These are phyloP conservation scores for Philotrypesis tridentata DNA, from an alignment of 1,140 invertebrate genomes.

Conservation along the genomic window DNA sequence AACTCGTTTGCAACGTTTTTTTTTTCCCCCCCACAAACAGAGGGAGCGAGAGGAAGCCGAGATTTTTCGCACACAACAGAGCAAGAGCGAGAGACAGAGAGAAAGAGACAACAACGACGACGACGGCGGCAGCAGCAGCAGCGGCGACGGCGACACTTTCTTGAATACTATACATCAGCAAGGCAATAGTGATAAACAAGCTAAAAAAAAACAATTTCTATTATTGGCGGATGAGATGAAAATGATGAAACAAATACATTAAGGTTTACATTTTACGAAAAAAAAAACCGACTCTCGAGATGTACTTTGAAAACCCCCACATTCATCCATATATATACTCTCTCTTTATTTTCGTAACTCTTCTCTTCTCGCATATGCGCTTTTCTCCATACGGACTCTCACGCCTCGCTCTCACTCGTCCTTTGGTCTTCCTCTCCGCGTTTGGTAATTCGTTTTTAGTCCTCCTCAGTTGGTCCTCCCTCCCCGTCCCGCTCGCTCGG, in stretches of 20 bases:
- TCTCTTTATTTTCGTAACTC: neutral
- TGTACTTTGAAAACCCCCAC: slow-evolving; percentile 44
- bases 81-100: slow-evolving; percentile 6
- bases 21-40: neutral
- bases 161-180: slow-evolving; percentile 9
- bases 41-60: neutral
- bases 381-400: too few relatives aligned
- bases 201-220: slow-evolving; percentile 38
- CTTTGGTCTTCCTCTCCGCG: neutral
- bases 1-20: neutral
- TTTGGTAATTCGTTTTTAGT: neutral
- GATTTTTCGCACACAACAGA: slow-evolving; percentile 7
- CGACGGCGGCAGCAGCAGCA: too few relatives aligned
- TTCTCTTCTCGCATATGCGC: neutral
- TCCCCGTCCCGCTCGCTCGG: neutral
- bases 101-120: too few relatives aligned
- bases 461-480: neutral
- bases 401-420: slow-evolving; percentile 2
- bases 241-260: slow-evolving; percentile 50
- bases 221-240: slow-evolving; percentile 50
- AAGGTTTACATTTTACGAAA: slow-evolving; percentile 51
- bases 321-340: slow-evolving; percentile 35
- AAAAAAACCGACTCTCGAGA: slow-evolving; percentile 43
- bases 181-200: slow-evolving; percentile 46
- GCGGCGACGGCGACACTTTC: slow-evolving; percentile 16